Base-by-base conservation (phyloP, 2,113 vertebrate species). In the Lophochroa leadbeateri region DNA sequence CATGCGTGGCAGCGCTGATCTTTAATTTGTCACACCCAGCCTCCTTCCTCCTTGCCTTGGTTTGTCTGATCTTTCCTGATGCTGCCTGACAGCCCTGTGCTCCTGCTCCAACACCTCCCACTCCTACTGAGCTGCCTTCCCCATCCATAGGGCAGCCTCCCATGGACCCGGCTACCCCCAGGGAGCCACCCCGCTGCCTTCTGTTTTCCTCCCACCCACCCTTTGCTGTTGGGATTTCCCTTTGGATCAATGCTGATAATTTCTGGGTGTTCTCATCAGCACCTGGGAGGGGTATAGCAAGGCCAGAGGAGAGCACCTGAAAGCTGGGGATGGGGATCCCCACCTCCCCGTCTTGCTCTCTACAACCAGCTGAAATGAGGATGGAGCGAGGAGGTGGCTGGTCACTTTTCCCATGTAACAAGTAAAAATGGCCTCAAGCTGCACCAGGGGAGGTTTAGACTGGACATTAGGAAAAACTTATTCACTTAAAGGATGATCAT, bases 1-100 rank as follows among this genome's bases (percentile, higher is more conserved):
- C 13, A 0, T 10, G 69, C 29, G 18, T 41, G 3, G 72, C 91
- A 49, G 76, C 0, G 80, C 89, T 95, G 35, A 94, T 95, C 92
- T 92, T 87, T 97, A 72, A 96, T 97, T 95, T 95, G 95, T 93
- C 95, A 93, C 94, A 96, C 94, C 67, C 1, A 9, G 75, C 93
- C 80, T 55, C 88, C 92, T 77, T 81, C 67, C 68, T 75, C 35
- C 70, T 57, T 61, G 60, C 43, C 29, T 47, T 6, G 24, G 46
- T 43, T 14, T 15, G 13, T 14, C 33, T 25, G 37, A 20, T 5
- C n/a, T 28, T 29, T 57, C 49, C 76, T 82, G 75, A 76, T 79
- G 82, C 44, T 5, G 27, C 47, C 37, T 85, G 91, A 44, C 92
- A 37, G 49, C 53, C 76, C 39, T 0, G 6, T 1, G 21, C 41